phyloP scores from a whole-genome alignment of 2,113 vertebrate genomes.

The Reinhardtius hippoglossoides region DNA sequence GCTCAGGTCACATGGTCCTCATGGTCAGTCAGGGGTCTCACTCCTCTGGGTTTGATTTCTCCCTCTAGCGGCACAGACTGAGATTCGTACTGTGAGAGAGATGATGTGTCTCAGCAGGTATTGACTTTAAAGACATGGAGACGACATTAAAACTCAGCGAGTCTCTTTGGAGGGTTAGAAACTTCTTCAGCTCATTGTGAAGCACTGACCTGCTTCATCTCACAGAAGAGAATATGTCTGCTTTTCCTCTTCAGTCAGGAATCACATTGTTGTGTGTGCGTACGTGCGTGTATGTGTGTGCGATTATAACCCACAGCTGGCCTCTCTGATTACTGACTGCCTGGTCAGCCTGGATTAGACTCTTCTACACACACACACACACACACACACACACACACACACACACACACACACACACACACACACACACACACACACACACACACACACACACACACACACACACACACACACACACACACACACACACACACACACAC shows the following conservation, averaged over 20 bases:
- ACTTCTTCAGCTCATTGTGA: conserved; percentile 29
- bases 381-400: conserved; percentile 12
- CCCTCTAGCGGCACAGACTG: neutral
- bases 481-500: conserved; percentile 5
- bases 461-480: neutral
- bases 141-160: conserved; percentile 17
- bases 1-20: neutral
- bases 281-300: conserved; percentile 10
- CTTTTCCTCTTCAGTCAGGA: conserved; percentile 38
- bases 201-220: neutral
- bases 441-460: too few relatives aligned
- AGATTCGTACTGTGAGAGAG: neutral
- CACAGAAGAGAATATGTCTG: conserved; percentile 11
- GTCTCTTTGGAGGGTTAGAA: conserved; percentile 30
- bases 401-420: neutral
- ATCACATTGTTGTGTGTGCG: conserved; percentile 42
- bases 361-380: conserved; percentile 1
- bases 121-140: conserved; percentile 20
- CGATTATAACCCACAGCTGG: conserved; percentile 70
- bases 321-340: conserved; percentile 68
- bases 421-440: neutral
- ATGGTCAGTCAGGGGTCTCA: neutral
- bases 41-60: neutral
- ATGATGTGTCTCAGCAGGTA: conserved; percentile 9
- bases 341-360: conserved; percentile 67